Base-by-base conservation (phyloP, 2,888 invertebrate species). In the Gastracanthus pulcherrimus region DNA sequence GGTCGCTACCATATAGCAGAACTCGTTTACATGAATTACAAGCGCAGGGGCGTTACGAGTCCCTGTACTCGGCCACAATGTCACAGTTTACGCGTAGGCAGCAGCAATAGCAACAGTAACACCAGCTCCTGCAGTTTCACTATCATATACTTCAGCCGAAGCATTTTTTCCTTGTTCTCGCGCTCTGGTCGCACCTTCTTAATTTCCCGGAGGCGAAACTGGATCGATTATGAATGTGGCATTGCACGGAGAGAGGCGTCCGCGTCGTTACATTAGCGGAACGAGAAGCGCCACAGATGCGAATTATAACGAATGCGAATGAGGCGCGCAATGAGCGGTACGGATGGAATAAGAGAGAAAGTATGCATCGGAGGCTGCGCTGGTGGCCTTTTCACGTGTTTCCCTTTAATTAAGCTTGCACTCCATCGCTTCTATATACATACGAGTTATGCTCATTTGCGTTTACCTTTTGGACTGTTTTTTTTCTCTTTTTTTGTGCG, bases 181-280 rank as follows among this genome's bases (percentile, higher is more conserved):
- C 26, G 11, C 26, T n/a, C n/a, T n/a, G n/a, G n/a, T 45, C 3
- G 45, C 45, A 45, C n/a, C 13, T 19, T 31, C 45, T 38, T 29
- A 2, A 26, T 7, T 19, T n/a, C 19, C 41, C 19, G 9, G 19
- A 51, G 64, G 38, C 16, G 29, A 9, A 69, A 76, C 45, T 69
- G 58, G 45, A 67, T 76, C 66, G 69, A 76, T 45, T 66, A 55
- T 66, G 51, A 55, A n/a, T n/a, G n/a, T n/a, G n/a, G n/a, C n/a
- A n/a, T n/a, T n/a, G n/a, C n/a, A n/a, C n/a, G n/a, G 45, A 13
- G 45, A 45, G 45, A 16, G 45, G 45, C 45, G 45, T 16, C n/a
- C n/a, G n/a, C n/a, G n/a, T n/a, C n/a, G n/a, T n/a, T n/a, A n/a
- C n/a, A n/a, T 66, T 58, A 31, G 51, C 66, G 31, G 41, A 76